phyloP scores from a whole-genome alignment of 2,888 invertebrate species.

The Rotaria macrura region DNA sequence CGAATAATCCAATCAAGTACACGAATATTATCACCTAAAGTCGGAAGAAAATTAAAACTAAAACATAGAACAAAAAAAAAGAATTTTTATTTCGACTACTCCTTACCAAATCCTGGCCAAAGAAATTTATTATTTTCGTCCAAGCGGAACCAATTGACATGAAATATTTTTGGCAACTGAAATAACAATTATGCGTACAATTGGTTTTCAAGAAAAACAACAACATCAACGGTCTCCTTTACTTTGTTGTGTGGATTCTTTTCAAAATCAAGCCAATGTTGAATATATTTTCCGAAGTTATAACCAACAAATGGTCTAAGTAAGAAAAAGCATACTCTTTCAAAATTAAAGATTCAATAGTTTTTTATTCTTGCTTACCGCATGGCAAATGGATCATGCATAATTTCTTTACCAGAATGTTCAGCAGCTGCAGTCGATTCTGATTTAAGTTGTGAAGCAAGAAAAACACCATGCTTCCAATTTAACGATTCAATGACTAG shows the following conservation, averaged over 20 bases:
- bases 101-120: slow-evolving; percentile 78
- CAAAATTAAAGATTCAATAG: too few species aligned
- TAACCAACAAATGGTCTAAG: slow-evolving; percentile 90
- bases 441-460: slow-evolving; percentile 82
- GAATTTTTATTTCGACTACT: too few species aligned
- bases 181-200: neutral
- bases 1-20: slow-evolving; percentile 90
- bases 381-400: slow-evolving; percentile 99
- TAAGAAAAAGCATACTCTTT: neutral
- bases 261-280: slow-evolving; percentile 73
- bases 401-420: slow-evolving; percentile 61
- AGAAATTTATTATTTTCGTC: slow-evolving; percentile 57
- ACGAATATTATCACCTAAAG: slow-evolving; percentile 67
- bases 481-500: slow-evolving; percentile 78
- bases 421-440: slow-evolving; percentile 97
- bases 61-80: too few species aligned
- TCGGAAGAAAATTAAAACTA: too few species aligned
- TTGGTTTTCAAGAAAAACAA: too few species aligned
- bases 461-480: slow-evolving; percentile 91
- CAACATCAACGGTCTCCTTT: neutral
- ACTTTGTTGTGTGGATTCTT: slow-evolving; percentile 37
- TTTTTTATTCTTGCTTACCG: slow-evolving; percentile 23
- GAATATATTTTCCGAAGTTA: slow-evolving; percentile 88
- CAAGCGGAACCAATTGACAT: slow-evolving; percentile 92
- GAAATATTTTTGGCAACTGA: slow-evolving; percentile 77